Conservation (phyloP, 2,113 vertebrate genomes). For the Ptychochromis oligacanthus region DNA sequence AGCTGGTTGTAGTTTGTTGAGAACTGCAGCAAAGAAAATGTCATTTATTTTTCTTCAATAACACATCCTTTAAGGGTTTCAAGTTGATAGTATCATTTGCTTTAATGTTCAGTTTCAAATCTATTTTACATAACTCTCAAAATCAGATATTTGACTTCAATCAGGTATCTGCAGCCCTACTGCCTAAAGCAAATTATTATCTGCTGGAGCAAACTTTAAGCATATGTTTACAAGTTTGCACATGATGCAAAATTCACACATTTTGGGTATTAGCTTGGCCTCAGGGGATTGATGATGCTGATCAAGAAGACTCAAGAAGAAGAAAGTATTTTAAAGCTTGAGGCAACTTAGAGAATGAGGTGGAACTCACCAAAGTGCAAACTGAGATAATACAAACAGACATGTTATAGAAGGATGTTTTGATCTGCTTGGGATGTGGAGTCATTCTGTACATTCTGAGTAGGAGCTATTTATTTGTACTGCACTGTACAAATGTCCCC, state of each 20-base stretch:
- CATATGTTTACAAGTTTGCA: slow-evolving; percentile 4
- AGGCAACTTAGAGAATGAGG: slow-evolving; percentile 11
- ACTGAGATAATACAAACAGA: background rate
- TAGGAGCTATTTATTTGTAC: background rate
- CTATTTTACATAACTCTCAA: background rate
- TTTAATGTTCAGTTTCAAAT: background rate
- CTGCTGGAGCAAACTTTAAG: background rate
- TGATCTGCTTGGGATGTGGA: background rate
- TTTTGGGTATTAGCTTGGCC: background rate
- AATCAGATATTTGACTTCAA: slow-evolving; percentile 9
- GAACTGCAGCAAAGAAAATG: background rate
- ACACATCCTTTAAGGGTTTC: background rate
- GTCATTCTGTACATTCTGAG: background rate
- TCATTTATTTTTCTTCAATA: background rate
- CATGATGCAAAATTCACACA: background rate
- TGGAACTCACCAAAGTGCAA: background rate
- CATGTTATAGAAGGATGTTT: background rate
- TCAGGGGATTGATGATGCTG: background rate
- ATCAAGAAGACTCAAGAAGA: slow-evolving; percentile 15
- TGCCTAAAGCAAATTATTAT: background rate
- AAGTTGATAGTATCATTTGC: background rate
- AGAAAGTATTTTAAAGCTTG: slow-evolving; percentile 18
- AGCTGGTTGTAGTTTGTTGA: background rate
- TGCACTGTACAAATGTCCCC: slow-evolving; percentile 4
- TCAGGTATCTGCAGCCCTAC: background rate